These are phyloP conservation scores for Zoanthus solanderi DNA, from an alignment of 92 coral and sea anemone genomes.

Conservation along the genomic window DNA sequence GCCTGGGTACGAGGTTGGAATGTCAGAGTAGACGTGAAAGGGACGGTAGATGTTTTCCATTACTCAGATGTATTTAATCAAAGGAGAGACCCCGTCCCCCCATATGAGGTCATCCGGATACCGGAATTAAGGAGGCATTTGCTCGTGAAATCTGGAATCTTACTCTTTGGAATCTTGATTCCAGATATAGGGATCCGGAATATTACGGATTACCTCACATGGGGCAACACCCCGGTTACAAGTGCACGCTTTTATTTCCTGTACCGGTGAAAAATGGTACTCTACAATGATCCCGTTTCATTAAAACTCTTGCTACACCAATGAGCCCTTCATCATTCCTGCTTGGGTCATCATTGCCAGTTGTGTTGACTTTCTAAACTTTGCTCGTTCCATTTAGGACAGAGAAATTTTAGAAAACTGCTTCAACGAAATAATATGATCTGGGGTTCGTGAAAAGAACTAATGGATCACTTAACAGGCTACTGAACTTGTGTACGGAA, in stretches of 20 bases:
- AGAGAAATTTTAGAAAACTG: conserved; percentile 18
- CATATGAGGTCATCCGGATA: too few relatives aligned
- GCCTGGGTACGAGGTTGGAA: too few relatives aligned
- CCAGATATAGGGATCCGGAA: too few relatives aligned
- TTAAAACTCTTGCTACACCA: conserved; percentile 16
- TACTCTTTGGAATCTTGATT: too few relatives aligned
- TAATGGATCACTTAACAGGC: conserved; percentile 29
- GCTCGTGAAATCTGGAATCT: too few relatives aligned
- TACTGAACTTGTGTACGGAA: conserved; percentile 53
- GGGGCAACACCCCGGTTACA: neutral
- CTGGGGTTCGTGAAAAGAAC: conserved; percentile 52
- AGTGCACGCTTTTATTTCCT: conserved; percentile 45
- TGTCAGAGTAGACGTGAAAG: conserved; percentile 37
- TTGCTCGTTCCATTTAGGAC: neutral
- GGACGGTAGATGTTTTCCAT: conserved; percentile 49
- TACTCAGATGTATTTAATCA: conserved; percentile 35
- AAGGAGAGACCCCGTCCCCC: neutral
- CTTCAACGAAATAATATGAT: conserved; percentile 11
- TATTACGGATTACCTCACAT: too few relatives aligned
- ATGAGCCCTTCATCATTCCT: conserved; percentile 29
- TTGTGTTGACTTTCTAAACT: conserved; percentile 17
- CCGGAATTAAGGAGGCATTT: too few relatives aligned
- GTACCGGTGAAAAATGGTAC: conserved; percentile 22
- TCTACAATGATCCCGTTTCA: conserved; percentile 21
- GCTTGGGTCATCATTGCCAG: conserved; percentile 27